These are phyloP conservation scores for Chaetodon trifascialis DNA, from an alignment of 2,113 vertebrate species.

Conservation along the genomic window DNA sequence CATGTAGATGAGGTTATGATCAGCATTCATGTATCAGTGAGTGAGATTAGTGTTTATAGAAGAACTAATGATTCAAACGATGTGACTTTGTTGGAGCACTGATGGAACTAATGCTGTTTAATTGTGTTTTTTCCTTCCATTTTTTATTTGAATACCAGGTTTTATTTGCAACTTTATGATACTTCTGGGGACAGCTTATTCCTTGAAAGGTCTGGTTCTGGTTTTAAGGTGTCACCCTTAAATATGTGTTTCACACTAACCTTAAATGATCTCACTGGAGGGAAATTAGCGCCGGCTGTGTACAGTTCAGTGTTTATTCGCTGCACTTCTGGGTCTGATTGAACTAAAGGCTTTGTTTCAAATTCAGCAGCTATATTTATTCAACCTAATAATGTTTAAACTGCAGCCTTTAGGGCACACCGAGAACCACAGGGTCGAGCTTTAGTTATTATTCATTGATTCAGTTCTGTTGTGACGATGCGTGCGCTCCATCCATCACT, in stretches of 20 bases:
- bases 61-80: too few relatives aligned
- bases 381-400: slow-evolving; percentile 29
- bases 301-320: slow-evolving; percentile 8
- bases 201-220: background rate
- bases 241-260: background rate
- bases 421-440: slow-evolving; percentile 4
- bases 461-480: background rate
- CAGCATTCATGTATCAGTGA: background rate
- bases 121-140: background rate
- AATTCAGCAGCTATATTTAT: slow-evolving; percentile 41
- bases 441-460: slow-evolving; percentile 39
- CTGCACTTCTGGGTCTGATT: slow-evolving; percentile 6
- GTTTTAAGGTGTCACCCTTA: slow-evolving; percentile 2
- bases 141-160: background rate
- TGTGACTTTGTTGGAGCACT: background rate
- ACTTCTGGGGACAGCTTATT: background rate
- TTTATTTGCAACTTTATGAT: background rate
- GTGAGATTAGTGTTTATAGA: background rate
- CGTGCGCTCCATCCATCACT: slow-evolving; percentile 9
- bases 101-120: background rate
- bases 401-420: background rate
- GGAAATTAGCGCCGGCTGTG: background rate
- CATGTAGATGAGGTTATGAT: background rate
- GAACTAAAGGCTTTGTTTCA: slow-evolving; percentile 33
- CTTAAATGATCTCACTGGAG: background rate